phyloP scores from a whole-genome alignment of 2,797 vertebrate species.

The Rhincodon typus region DNA sequence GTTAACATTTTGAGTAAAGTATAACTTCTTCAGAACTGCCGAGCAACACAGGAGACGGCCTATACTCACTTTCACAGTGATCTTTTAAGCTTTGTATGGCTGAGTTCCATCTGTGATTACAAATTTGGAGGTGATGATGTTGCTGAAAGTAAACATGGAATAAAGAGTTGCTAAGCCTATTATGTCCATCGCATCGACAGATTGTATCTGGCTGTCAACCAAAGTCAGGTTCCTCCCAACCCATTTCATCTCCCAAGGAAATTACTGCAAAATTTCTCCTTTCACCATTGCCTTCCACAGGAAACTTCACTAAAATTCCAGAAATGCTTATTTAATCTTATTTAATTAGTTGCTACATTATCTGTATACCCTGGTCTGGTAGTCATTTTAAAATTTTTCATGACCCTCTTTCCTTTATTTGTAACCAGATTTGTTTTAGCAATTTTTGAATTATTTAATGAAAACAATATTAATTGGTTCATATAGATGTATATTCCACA shows the following conservation, averaged over 20 bases:
- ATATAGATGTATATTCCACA: not conserved
- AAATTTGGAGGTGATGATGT: slow-evolving; percentile 7
- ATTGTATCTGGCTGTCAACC: not conserved
- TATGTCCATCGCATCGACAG: not conserved
- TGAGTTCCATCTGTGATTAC: not conserved
- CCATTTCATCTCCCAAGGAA: not conserved
- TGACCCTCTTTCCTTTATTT: not conserved
- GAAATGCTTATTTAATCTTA: not conserved
- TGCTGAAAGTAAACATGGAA: not conserved
- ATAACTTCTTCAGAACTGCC: too few relatives aligned
- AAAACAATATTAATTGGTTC: not conserved
- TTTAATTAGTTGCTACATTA: not conserved
- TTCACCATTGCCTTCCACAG: not conserved
- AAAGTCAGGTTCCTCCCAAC: not conserved
- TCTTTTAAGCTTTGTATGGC: not conserved
- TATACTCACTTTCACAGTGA: too few relatives aligned
- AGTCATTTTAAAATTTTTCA: not conserved
- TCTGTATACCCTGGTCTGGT: not conserved
- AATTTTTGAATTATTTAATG: not conserved
- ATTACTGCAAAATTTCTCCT: not conserved
- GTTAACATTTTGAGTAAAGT: too few relatives aligned
- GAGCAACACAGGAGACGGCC: not conserved
- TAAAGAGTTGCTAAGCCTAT: not conserved
- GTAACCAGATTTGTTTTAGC: not conserved
- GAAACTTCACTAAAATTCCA: not conserved